Conservation (phyloP, 2,797 vertebrate species). For the Perodicticus potto region DNA sequence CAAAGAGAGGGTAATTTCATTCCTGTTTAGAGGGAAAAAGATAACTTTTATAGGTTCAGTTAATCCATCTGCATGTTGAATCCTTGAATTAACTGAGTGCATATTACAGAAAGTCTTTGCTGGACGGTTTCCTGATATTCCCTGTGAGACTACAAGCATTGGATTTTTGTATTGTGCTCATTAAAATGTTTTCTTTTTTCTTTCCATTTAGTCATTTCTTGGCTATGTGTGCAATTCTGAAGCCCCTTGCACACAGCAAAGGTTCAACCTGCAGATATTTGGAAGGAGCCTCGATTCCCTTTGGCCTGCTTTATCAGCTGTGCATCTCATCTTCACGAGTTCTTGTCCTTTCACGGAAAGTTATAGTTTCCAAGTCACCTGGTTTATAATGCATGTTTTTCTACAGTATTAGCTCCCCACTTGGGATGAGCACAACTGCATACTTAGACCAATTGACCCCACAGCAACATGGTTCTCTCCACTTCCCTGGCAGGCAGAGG, state of each 20-base stretch:
- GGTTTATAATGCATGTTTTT: conserved; percentile 86
- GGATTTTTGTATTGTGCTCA: background rate
- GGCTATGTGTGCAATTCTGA: background rate
- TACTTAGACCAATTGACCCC: conserved; percentile 82
- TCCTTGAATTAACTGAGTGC: background rate
- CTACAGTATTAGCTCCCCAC: conserved; percentile 84
- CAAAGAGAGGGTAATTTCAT: background rate
- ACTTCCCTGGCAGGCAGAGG: conserved; percentile 72
- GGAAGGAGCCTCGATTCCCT: conserved; percentile 74
- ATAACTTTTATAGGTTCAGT: background rate
- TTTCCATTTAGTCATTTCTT: background rate
- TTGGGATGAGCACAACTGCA: conserved; percentile 86
- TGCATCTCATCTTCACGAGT: conserved; percentile 75
- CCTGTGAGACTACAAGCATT: background rate
- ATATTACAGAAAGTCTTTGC: background rate
- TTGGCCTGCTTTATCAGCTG: conserved; percentile 84
- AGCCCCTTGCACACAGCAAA: conserved; percentile 24
- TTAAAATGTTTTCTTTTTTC: background rate
- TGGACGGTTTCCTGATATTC: background rate
- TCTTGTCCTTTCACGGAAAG: conserved; percentile 84
- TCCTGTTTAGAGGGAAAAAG: background rate
- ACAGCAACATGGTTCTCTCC: conserved; percentile 81
- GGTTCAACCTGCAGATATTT: conserved; percentile 71
- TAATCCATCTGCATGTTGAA: background rate
- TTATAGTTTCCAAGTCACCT: conserved; percentile 88